phyloP scores from a whole-genome alignment of 2,797 vertebrate species.

The Pangasius larnaudii region DNA sequence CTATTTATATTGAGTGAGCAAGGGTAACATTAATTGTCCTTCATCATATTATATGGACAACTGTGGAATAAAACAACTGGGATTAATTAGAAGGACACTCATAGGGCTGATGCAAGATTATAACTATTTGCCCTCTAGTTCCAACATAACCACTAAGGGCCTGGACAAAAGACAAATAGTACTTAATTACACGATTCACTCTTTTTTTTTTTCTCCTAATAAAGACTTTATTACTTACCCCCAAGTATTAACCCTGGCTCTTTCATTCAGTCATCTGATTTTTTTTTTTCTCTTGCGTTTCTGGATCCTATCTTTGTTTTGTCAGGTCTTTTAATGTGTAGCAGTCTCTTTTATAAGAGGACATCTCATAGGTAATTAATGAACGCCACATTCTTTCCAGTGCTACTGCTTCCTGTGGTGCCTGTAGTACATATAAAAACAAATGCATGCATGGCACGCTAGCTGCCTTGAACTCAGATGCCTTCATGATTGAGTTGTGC shows the following conservation, averaged over 20 bases:
- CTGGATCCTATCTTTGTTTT: constrained; percentile 43
- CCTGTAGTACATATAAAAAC: constrained; percentile 28
- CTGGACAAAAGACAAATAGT: constrained; percentile 42
- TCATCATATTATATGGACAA: background rate
- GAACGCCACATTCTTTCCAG: constrained; percentile 38
- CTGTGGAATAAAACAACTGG: constrained; percentile 30
- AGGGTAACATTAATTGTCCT: background rate
- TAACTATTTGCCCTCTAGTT: constrained; percentile 48
- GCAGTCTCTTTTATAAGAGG: constrained; percentile 24
- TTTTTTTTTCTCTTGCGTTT: constrained; percentile 34
- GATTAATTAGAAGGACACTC: constrained; percentile 45
- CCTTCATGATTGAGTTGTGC: background rate
- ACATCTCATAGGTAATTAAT: constrained; percentile 45
- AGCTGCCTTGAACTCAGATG: constrained; percentile 21
- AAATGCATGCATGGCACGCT: constrained; percentile 31
- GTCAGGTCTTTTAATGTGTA: background rate
- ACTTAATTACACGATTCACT: constrained; percentile 37
- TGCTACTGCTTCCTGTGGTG: constrained; percentile 32
- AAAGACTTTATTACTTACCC: constrained; percentile 36
- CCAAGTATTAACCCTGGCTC: constrained; percentile 12
- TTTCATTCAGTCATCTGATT: constrained; percentile 19
- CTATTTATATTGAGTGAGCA: background rate
- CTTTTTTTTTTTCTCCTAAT: constrained; percentile 28
- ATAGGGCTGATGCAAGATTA: constrained; percentile 43
- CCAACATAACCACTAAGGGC: constrained; percentile 17